Conservation (phyloP, 2,113 vertebrate genomes). For the Spea multiplicata region DNA sequence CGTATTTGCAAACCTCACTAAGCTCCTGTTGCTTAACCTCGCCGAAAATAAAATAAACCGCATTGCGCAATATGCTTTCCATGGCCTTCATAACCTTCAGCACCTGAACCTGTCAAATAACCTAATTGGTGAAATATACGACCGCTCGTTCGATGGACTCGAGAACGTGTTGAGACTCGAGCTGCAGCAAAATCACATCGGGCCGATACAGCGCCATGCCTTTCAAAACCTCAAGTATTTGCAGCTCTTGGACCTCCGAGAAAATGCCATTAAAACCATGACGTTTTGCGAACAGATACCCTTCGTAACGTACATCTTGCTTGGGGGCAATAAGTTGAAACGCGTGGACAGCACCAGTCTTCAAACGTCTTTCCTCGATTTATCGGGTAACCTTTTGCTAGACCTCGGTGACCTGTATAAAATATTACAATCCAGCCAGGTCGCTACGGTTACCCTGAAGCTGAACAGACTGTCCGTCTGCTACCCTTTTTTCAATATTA, state of each 20-base stretch:
- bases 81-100: constrained; percentile 66
- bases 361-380: constrained; percentile 57
- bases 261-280: constrained; percentile 73
- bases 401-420: constrained; percentile 63
- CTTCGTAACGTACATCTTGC: constrained; percentile 49
- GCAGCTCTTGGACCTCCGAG: constrained; percentile 64
- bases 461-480: constrained; percentile 76
- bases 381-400: constrained; percentile 70
- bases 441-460: constrained; percentile 63
- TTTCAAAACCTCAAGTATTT: constrained; percentile 68
- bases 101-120: constrained; percentile 77
- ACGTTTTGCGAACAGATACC: constrained; percentile 58
- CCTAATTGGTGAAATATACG: constrained; percentile 73
- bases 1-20: constrained; percentile 65
- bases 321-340: constrained; percentile 73
- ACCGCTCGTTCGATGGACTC: constrained; percentile 68
- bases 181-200: constrained; percentile 82
- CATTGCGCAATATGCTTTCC: constrained; percentile 70
- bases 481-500: fast-evolving
- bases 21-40: constrained; percentile 64
- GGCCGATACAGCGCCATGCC: constrained; percentile 57
- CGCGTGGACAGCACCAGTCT: fast-evolving
- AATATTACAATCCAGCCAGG: constrained; percentile 55
- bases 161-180: constrained; percentile 61
- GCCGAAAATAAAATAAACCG: constrained; percentile 76